A percentile compares a stretch with the other conserved stretches of the same genome.
Evolutionary conservation across 1,140 invertebrate species (phyloP).

Genomic region (Lasioglossum albipes): DNA sequence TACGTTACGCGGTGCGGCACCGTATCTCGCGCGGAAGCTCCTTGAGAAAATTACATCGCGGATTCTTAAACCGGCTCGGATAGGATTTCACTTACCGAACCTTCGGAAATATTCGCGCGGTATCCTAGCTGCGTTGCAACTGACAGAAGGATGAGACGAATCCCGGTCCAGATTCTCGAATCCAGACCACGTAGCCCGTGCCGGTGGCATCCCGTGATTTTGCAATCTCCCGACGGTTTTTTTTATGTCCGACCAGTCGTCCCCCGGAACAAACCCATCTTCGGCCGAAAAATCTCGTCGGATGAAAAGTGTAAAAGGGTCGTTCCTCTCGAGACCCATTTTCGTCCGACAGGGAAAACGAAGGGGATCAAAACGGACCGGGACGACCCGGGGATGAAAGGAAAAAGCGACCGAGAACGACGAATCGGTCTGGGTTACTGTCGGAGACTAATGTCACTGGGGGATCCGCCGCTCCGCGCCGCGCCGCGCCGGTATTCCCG

Average conservation of each 20-base stretch:
- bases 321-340: slow-evolving; percentile 35
- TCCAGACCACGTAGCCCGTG: slow-evolving; percentile 59
- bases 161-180: slow-evolving; percentile 41
- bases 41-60: slow-evolving; percentile 50
- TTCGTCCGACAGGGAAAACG: neutral
- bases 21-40: slow-evolving; percentile 41
- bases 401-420: neutral
- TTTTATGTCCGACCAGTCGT: slow-evolving; percentile 51
- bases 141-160: slow-evolving; percentile 53
- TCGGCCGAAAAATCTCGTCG: slow-evolving; percentile 35
- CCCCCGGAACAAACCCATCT: slow-evolving; percentile 34
- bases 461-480: slow-evolving; percentile 17
- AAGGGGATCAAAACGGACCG: neutral
- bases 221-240: slow-evolving; percentile 53
- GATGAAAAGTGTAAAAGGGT: slow-evolving; percentile 24
- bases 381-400: neutral
- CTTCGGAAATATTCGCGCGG: slow-evolving; percentile 63
- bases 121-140: slow-evolving; percentile 59
- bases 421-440: neutral
- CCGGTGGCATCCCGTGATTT: slow-evolving; percentile 61
- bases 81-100: slow-evolving; percentile 61
- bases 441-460: slow-evolving; percentile 11
- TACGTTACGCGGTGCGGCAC: neutral
- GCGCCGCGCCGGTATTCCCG: slow-evolving; percentile 34
- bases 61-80: slow-evolving; percentile 54